Conservation (phyloP, 1,140 invertebrate species). For the Tetragnatha versicolor region DNA sequence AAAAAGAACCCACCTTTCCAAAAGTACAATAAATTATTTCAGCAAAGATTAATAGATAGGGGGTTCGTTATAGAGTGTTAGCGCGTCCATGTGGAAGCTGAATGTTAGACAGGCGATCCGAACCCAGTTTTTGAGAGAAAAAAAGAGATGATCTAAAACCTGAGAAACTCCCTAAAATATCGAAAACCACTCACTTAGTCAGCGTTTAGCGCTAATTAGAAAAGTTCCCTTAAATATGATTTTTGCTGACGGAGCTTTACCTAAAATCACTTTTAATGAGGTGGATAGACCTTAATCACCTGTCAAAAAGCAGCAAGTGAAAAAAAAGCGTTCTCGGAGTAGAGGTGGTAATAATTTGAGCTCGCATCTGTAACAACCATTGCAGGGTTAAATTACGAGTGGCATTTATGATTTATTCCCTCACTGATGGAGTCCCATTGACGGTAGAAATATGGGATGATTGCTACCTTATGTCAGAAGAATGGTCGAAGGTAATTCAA, state of each 20-base stretch:
- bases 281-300: constrained; percentile 30
- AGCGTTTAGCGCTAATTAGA: constrained; percentile 41
- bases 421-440: too few species aligned
- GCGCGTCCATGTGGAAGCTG: neutral
- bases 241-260: constrained; percentile 36
- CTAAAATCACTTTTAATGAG: constrained; percentile 52
- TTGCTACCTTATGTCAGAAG: too few species aligned
- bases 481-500: too few species aligned
- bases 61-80: neutral
- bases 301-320: neutral
- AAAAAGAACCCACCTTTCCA: neutral
- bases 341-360: too few species aligned
- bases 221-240: constrained; percentile 29
- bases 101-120: neutral
- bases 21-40: neutral
- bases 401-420: too few species aligned
- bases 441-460: too few species aligned
- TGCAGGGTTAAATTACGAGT: too few species aligned
- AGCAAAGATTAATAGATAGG: neutral
- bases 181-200: constrained; percentile 19
- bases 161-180: neutral
- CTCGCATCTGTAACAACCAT: too few species aligned
- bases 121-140: neutral
- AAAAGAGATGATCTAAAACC: neutral
- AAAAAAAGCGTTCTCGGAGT: constrained; percentile 12